Conservation (phyloP, 2,113 vertebrate species). For the Hippocampus guttulatus region DNA sequence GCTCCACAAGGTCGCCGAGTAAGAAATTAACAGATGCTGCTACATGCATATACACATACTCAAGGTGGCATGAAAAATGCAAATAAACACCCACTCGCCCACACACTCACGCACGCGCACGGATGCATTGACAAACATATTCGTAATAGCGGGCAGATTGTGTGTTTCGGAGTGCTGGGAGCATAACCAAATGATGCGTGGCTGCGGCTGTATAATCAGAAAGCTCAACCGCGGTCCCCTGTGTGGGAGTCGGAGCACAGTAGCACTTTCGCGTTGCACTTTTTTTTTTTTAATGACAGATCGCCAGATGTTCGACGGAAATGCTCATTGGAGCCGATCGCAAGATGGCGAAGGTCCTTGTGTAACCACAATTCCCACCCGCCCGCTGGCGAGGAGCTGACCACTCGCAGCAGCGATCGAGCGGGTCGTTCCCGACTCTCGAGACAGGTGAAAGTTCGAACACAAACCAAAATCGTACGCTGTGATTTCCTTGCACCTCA, state of each 20-base stretch:
- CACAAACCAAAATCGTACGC: too few relatives aligned
- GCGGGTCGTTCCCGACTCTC: constrained; percentile 29
- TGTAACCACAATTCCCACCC: constrained; percentile 31
- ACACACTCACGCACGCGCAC: not conserved
- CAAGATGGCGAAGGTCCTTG: constrained; percentile 36
- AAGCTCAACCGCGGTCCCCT: constrained; percentile 47
- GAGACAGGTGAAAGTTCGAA: constrained; percentile 13
- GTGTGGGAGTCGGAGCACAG: constrained; percentile 50
- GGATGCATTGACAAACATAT: constrained; percentile 11
- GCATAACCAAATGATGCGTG: constrained; percentile 54
- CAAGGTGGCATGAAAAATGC: constrained; percentile 3
- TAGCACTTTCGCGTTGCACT: constrained; percentile 47
- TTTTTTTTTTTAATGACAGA: constrained; percentile 40
- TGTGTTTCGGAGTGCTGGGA: constrained; percentile 39
- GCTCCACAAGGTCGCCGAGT: constrained; percentile 9
- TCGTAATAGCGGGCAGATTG: constrained; percentile 37
- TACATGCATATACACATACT: constrained; percentile 7
- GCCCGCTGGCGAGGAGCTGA: constrained; percentile 22
- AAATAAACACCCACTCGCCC: constrained; percentile 2
- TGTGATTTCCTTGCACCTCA: too few relatives aligned
- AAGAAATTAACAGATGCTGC: constrained; percentile 31
- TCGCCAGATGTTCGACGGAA: constrained; percentile 61
- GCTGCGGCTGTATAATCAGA: constrained; percentile 56
- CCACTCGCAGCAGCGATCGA: constrained; percentile 20
- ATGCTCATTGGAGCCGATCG: constrained; percentile 56